Base-by-base conservation (phyloP, 2,797 vertebrate species). In the Chelonia mydas region DNA sequence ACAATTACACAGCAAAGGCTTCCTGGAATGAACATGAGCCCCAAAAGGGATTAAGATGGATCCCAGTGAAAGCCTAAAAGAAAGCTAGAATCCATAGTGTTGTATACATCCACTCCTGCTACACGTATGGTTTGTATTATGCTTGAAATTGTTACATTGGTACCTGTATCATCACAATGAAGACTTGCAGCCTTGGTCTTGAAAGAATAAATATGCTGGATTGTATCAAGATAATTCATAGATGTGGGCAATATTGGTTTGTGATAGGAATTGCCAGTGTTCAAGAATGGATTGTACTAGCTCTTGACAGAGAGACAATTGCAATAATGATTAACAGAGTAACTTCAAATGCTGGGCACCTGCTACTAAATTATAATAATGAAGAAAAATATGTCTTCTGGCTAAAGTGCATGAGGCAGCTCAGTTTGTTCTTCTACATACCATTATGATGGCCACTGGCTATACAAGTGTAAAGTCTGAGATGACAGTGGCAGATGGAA, bases 1-100 rank as follows among this genome's bases (percentile, higher is more conserved):
- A 95, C 77, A 90, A 94, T 91, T 95, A 50, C 89, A 47, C 84
- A 88, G 51, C 50, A 78, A 78, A 80, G 53, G 55, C 84, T 94
- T 94, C 90, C 90, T 91, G 92, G 93, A 76, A 94, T 96, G 87
- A 81, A 92, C 90, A 94, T 1, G 27, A 91, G 59, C 50, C 93
- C 89, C 81, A 76, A 53, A 83, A 51, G 89, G 83, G 54, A 68
- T 86, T 72, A 41, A 7, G 92, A n/a, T 74, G 49, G 80, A 81
- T 53, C 86, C 59, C 50, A 72, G 54, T 65, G 45, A 78, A 51
- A 49, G 82, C 33, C 47, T 83, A 83, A 83, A 79, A 90, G 92
- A 72, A 89, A 91, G 89, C 2, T 3, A 6, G 13, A 86, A 74
- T 80, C 41, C 81, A 13, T 1, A 0, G 90, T 94, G 9, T 33